Base-by-base conservation (phyloP, 2,113 vertebrate species). In the Atherinomorus stipes region DNA sequence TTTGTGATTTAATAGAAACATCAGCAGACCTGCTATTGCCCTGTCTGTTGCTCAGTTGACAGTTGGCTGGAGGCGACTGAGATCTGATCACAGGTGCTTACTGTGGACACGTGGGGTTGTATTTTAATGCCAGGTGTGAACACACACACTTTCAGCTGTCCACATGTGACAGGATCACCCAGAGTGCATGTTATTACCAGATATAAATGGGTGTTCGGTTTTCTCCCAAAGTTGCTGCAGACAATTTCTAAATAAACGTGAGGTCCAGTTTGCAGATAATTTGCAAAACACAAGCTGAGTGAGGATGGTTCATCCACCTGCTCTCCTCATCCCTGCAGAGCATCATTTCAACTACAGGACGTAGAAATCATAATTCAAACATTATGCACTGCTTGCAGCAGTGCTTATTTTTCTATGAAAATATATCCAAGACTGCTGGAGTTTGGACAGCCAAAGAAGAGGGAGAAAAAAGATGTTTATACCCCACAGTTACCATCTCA, bases 291-390 rank as follows among this genome's bases (percentile, higher is more conserved):
- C 18, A n/a, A 28, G 7, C 0, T 52, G 51, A 54, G 19, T 1
- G 56, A 70, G 18, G 16, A 31, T 37, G 25, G 37, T 65, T 19
- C 58, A 72, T 47, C 34, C 38, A 64, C 40, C 52, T 56, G 25
- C 52, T 62, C 60, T 58, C 40, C 59, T 67, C 37, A 59, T 18
- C 60, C 62, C 67, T 40, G 51, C n/a, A 37, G 45, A 26, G 26
- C 56, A 76, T 64, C 47, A 64, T 51, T 66, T 75, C 21, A 42
- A 26, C 49, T 37, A 22, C 56, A 50, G 52, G 28, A 9, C 34
- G 50, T 25, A 44, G 10, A 59, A 71, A 79, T 59, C 34, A 45
- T 80, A 61, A 68, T 62, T 10, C 2, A 65, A 72, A 72, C 25
- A 65, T 53, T 28, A 63, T 66, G 18, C 28, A 4, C 50, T 65